phyloP scores from a whole-genome alignment of 2,888 invertebrate species.

The Pseudoips prasinana region DNA sequence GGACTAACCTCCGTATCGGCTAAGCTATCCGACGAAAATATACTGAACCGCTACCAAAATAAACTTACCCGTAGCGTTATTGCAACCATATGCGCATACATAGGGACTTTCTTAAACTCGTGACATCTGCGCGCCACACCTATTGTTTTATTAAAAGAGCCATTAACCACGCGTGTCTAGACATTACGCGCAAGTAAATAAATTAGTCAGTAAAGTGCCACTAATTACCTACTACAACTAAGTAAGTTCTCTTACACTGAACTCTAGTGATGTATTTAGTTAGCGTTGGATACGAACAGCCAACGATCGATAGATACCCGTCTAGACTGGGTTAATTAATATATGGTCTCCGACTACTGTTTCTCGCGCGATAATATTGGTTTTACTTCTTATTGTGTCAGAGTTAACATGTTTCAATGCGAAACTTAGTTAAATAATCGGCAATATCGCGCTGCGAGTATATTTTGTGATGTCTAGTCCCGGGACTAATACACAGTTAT shows the following conservation, averaged over 20 bases:
- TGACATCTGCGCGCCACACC: constrained; percentile 41
- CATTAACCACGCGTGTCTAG: constrained; percentile 59
- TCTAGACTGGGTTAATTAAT: constrained; percentile 57
- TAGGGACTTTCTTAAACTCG: constrained; percentile 33
- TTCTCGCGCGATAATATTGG: constrained; percentile 41
- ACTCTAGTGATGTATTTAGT: constrained; percentile 45
- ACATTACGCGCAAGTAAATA: constrained; percentile 66
- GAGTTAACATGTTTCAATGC: constrained; percentile 28
- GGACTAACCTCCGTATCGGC: constrained; percentile 27
- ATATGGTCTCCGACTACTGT: constrained; percentile 43
- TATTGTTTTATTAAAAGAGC: constrained; percentile 59
- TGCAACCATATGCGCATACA: constrained; percentile 20
- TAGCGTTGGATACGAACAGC: constrained; percentile 36
- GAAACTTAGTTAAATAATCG: constrained; percentile 25
- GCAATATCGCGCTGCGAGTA: constrained; percentile 11
- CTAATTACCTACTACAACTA: constrained; percentile 59
- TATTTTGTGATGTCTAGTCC: constrained; percentile 17
- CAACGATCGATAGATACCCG: constrained; percentile 42
- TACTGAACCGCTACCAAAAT: constrained; percentile 3
- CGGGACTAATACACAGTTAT: constrained; percentile 24
- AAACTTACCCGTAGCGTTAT: constrained; percentile 20
- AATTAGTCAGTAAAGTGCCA: constrained; percentile 61
- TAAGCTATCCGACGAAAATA: too few species aligned
- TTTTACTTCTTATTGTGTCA: constrained; percentile 29
- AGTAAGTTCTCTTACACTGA: constrained; percentile 50